Conservation (phyloP, 2,888 invertebrate genomes). For the Eudasyphora cyanicolor region DNA sequence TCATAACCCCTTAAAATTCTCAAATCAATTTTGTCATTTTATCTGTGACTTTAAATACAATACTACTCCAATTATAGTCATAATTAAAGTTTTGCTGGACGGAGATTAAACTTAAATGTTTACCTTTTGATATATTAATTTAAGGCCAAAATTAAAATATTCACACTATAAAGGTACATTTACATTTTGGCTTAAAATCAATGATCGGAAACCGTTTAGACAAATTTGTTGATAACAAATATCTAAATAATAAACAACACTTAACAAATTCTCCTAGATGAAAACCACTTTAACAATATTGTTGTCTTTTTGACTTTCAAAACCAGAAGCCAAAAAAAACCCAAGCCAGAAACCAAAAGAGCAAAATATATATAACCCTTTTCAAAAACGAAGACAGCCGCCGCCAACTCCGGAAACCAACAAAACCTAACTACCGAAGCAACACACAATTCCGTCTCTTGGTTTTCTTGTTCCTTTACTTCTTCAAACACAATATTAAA, state of each 20-base stretch:
- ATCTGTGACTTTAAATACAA: too few relatives aligned
- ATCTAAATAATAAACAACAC: neutral
- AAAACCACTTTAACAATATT: neutral
- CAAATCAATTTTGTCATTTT: too few relatives aligned
- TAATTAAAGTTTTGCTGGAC: too few relatives aligned
- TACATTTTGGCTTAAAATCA: neutral
- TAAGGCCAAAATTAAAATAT: neutral
- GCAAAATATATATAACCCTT: slow-evolving; percentile 2
- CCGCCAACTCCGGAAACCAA: neutral
- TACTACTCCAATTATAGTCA: too few relatives aligned
- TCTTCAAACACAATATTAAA: neutral
- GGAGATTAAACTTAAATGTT: too few relatives aligned
- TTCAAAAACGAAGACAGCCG: neutral
- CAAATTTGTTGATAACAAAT: neutral
- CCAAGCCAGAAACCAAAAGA: too few relatives aligned
- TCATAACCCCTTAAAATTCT: too few relatives aligned
- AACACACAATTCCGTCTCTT: neutral
- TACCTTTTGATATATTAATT: too few relatives aligned
- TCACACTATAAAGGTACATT: neutral
- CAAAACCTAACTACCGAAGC: neutral
- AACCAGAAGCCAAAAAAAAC: too few relatives aligned
- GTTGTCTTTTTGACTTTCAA: slow-evolving; percentile 4
- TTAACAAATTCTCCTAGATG: neutral
- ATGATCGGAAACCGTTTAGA: neutral
- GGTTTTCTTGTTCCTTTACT: neutral